Evolutionary conservation across 2,113 vertebrate genomes (phyloP).

Genomic region (Antennarius striatus): DNA sequence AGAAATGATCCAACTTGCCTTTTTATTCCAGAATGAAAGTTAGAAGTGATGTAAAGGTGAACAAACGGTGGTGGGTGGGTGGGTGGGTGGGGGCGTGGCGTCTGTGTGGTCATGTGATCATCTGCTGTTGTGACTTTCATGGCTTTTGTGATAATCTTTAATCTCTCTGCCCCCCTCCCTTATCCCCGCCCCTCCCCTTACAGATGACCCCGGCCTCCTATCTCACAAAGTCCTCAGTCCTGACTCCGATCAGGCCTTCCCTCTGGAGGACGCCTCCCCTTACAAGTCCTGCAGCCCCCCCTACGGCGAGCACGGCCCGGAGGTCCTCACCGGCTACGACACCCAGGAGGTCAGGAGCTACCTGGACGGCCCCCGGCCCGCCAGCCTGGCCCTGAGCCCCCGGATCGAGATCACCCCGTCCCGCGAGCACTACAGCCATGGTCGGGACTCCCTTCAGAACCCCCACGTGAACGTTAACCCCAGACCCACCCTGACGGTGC

Average conservation of each 20-base stretch:
- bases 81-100: too few relatives aligned
- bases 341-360: constrained; percentile 87
- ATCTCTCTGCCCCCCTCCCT: background rate
- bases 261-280: constrained; percentile 84
- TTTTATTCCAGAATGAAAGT: too few relatives aligned
- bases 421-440: constrained; percentile 92
- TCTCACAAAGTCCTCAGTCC: constrained; percentile 88
- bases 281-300: constrained; percentile 88
- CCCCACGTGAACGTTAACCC: constrained; percentile 87
- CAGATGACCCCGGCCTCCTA: constrained; percentile 90
- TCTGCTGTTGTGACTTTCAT: too few relatives aligned
- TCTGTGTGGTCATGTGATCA: too few relatives aligned
- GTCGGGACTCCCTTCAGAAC: constrained; percentile 87
- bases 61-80: too few relatives aligned
- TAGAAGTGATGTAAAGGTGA: too few relatives aligned
- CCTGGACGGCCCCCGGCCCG: constrained; percentile 80
- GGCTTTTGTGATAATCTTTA: background rate
- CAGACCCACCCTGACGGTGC: constrained; percentile 92
- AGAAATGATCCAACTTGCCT: too few relatives aligned
- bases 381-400: constrained; percentile 88
- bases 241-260: constrained; percentile 85
- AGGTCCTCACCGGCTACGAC: constrained; percentile 85
- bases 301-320: constrained; percentile 79
- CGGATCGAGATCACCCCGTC: constrained; percentile 98
- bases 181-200: background rate